A percentile compares a stretch with the other conserved stretches of the same genome.
Evolutionary conservation across 2,888 invertebrate genomes (phyloP).

Genomic region (Cremastobaeus sp.): DNA sequence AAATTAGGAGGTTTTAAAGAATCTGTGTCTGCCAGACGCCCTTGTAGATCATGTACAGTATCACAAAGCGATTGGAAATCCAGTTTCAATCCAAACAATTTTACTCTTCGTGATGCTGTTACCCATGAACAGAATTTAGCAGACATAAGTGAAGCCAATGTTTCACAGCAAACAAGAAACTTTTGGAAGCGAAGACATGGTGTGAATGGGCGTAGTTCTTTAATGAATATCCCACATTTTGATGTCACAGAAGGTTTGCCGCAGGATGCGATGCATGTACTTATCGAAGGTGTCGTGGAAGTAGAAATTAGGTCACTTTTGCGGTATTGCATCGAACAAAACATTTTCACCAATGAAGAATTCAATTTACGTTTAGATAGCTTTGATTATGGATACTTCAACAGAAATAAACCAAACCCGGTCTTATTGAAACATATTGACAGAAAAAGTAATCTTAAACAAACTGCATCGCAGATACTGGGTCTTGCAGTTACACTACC

Average conservation of each 20-base stretch:
- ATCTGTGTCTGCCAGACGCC: too few relatives aligned
- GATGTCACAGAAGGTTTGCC: neutral
- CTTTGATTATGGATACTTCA: constrained; percentile 44
- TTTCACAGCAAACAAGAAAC: constrained; percentile 1
- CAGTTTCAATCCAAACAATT: neutral
- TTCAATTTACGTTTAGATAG: constrained; percentile 8
- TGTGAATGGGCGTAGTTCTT: neutral
- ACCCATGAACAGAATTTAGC: constrained; percentile 9
- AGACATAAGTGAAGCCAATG: constrained; percentile 1
- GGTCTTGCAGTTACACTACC: too few relatives aligned
- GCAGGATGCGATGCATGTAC: constrained; percentile 6
- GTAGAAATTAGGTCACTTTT: too few relatives aligned
- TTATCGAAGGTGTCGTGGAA: too few relatives aligned
- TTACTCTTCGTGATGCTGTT: neutral
- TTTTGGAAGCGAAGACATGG: constrained; percentile 20
- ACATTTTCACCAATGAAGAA: neutral
- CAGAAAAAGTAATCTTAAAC: too few relatives aligned
- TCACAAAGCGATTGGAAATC: neutral
- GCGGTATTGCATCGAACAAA: neutral
- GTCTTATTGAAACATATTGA: constrained; percentile 25
- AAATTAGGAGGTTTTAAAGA: too few relatives aligned
- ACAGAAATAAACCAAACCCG: constrained; percentile 37
- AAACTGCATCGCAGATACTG: too few relatives aligned
- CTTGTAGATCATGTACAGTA: neutral
- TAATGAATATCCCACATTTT: neutral